Base-by-base conservation (phyloP, 1,140 invertebrate species). In the Drosophila ambigua region DNA sequence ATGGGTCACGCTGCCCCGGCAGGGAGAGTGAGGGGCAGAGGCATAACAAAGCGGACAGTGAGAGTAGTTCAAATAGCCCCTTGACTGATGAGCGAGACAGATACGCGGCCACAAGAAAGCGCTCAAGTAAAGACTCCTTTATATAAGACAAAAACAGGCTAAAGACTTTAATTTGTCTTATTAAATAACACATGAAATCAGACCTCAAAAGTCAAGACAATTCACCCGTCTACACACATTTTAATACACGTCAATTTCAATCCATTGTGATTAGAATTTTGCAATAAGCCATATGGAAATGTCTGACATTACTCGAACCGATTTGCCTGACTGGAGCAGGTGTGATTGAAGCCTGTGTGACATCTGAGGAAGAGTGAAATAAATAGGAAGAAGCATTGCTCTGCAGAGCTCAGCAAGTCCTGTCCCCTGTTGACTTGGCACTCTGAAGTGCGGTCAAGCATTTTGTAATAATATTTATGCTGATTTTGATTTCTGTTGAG, bases 361-460 rank as follows among this genome's bases (percentile, higher is more conserved):
- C 60, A 54, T 54, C 31, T 50, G 39, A 41, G 16, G 49, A 57
- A 23, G 8, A 52, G 9, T 45, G 11, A 23, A 20, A 44, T 24
- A 44, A 69, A 58, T 58, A 67, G 50, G 65, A 76, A 65, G 59
- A 72, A 65, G 67, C 67, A 46, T 39, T 48, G 59, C 46, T 55
- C 43, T 50, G 78, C 59, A 76, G 51, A 73, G 77, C 80, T 79
- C 66, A 84, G 72, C 80, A 84, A 76, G 84, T 65, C 59, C 46
- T 39, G 8, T 4, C 11, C 51, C 59, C 64, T 51, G 60, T 83
- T 84, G 80, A 76, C 80, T 84, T 50, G 57, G 80, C 72, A 76
- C 46, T 77, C 66, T 63, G 58, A 63, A 80, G 77, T 84, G 81
- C 77, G 81, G 81, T 85, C 81, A 85, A 80, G 81, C 73, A 69